A percentile compares a stretch with the other conserved stretches of the same genome.
These are phyloP conservation scores for Zootoca vivipara DNA, from an alignment of 2,113 vertebrate species.

Conservation along the genomic window DNA sequence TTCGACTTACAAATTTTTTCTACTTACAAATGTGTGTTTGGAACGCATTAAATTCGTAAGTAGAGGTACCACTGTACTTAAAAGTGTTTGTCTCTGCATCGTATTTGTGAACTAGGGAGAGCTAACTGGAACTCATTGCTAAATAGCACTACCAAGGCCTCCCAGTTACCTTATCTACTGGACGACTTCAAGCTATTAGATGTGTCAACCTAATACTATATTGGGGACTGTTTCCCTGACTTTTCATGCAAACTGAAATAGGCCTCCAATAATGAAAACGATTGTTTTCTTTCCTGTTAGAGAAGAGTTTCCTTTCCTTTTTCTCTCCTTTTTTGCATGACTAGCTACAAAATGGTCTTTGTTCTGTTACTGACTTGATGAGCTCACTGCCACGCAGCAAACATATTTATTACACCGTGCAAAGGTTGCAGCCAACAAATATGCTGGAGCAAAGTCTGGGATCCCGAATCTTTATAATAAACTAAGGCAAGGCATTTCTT, in stretches of 20 bases:
- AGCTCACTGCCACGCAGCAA: constrained; percentile 71
- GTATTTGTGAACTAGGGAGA: background rate
- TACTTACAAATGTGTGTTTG: too few relatives aligned
- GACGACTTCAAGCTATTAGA: background rate
- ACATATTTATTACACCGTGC: constrained; percentile 71
- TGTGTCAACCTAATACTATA: background rate
- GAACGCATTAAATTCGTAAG: too few relatives aligned
- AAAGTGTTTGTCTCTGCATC: background rate
- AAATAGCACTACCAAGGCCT: background rate
- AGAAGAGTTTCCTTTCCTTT: background rate
- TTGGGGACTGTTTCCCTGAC: background rate
- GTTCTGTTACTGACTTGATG: constrained; percentile 61
- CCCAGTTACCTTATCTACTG: background rate
- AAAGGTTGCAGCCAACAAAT: constrained; percentile 78
- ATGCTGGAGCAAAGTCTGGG: constrained; percentile 73
- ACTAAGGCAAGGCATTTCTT: constrained; percentile 53
- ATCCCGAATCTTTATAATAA: constrained; percentile 64
- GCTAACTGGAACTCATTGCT: background rate
- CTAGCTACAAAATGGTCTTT: constrained; percentile 63
- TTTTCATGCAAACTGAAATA: background rate
- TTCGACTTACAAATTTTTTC: too few relatives aligned
- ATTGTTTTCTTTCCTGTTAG: constrained; percentile 3
- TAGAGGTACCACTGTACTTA: too few relatives aligned
- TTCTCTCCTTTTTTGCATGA: constrained; percentile 28
- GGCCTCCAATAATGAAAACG: constrained; percentile 6